Percentiles rank a stretch among this genome's conserved stretches.
These are phyloP conservation scores for Meloidogyne exigua DNA, from an alignment of 1,140 invertebrate species.

Conservation along the genomic window DNA sequence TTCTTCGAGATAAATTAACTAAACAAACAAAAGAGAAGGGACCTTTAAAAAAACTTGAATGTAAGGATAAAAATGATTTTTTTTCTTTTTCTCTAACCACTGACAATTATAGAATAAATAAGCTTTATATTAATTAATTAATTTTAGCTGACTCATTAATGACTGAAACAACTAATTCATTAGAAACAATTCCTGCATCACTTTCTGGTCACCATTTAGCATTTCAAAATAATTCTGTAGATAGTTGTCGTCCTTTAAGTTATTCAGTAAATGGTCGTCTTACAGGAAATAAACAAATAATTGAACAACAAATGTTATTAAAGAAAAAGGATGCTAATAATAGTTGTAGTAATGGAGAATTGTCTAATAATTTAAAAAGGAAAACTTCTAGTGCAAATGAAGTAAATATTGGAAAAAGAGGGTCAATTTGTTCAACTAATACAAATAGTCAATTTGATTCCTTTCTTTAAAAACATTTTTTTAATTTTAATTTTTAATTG, in stretches of 20 bases:
- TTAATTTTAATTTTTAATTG: background rate
- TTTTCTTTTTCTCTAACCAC: too few species aligned
- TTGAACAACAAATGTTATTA: background rate
- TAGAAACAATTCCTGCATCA: conserved; percentile 19
- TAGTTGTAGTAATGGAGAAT: background rate
- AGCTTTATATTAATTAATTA: background rate
- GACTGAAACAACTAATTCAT: conserved; percentile 21
- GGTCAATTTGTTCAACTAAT: conserved; percentile 18
- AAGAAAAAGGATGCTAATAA: background rate
- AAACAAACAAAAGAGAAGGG: background rate
- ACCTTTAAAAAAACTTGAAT: background rate
- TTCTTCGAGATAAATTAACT: background rate
- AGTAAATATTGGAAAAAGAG: conserved; percentile 10
- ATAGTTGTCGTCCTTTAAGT: conserved; percentile 8
- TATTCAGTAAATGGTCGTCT: conserved; percentile 17
- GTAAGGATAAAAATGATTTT: background rate
- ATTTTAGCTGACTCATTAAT: background rate
- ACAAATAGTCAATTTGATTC: conserved; percentile 27
- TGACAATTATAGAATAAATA: too few species aligned
- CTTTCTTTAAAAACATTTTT: conserved; percentile 11
- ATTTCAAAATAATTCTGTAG: background rate
- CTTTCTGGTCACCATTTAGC: background rate
- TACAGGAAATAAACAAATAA: conserved; percentile 6
- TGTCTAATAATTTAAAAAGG: background rate
- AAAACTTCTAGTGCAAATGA: conserved; percentile 4